These are phyloP conservation scores for Mus caroli DNA, from an alignment of 2,797 vertebrate species.

Conservation along the genomic window DNA sequence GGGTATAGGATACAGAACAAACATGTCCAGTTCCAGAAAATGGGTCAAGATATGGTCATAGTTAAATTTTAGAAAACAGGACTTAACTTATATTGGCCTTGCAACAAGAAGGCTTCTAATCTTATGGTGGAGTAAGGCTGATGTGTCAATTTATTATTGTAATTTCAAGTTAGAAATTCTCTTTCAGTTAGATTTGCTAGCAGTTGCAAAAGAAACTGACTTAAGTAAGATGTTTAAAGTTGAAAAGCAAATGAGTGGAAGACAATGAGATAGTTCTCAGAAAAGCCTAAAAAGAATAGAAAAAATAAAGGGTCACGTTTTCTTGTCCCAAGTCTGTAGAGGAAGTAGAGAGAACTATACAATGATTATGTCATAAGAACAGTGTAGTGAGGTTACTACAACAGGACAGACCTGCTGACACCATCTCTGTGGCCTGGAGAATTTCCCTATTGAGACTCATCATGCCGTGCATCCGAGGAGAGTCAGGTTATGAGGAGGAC, in stretches of 20 bases:
- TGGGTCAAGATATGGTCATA: neutral
- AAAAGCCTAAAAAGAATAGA: neutral
- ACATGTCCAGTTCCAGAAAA: neutral
- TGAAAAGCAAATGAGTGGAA: neutral
- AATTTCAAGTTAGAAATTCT: slow-evolving; percentile 67
- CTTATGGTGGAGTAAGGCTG: neutral
- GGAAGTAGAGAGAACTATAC: neutral
- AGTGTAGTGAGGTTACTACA: neutral
- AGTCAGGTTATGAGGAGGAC: neutral
- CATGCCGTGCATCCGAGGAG: neutral
- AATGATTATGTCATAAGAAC: neutral
- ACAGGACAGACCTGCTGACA: neutral
- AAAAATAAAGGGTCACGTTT: too few species aligned
- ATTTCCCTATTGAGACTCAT: neutral
- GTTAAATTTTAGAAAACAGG: neutral
- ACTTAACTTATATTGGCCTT: neutral
- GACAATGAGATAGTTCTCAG: neutral
- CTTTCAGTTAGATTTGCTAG: slow-evolving; percentile 42
- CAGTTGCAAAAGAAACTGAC: slow-evolving; percentile 31
- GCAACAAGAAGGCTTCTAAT: neutral
- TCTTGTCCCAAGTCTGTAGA: neutral
- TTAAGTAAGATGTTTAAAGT: slow-evolving; percentile 20
- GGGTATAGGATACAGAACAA: neutral
- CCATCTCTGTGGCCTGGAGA: neutral
- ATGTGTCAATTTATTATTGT: neutral